These are phyloP conservation scores for Rhynchophorus ferrugineus DNA, from an alignment of 1,140 invertebrate species.

Conservation along the genomic window DNA sequence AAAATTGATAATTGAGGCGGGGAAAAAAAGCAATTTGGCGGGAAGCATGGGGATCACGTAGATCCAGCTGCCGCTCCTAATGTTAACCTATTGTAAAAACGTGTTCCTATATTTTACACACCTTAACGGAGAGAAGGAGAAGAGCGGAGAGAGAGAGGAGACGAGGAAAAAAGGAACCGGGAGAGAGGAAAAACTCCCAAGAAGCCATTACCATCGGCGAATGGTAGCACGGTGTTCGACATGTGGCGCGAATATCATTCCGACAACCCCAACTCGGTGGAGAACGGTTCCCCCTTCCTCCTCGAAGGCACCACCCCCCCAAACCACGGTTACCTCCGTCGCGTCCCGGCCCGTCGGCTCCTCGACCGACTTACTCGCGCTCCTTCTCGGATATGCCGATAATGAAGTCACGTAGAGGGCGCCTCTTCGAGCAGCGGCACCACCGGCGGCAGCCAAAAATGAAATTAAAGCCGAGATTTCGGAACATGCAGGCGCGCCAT, in stretches of 20 bases:
- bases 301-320: no score
- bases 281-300: not conserved
- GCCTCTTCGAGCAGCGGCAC: slow-evolving; percentile 7
- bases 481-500: slow-evolving; percentile 11
- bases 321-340: no score
- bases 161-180: not conserved
- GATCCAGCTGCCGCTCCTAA: not conserved
- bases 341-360: no score
- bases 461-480: slow-evolving; percentile 20
- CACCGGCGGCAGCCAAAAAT: slow-evolving; percentile 13
- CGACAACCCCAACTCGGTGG: not conserved
- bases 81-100: not conserved
- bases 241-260: slow-evolving; percentile 16
- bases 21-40: not conserved
- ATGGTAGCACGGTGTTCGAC: slow-evolving; percentile 12
- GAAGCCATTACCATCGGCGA: slow-evolving; percentile 14
- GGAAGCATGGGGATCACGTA: not conserved
- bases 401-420: slow-evolving; percentile 22
- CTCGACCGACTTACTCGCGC: no score
- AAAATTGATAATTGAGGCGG: not conserved
- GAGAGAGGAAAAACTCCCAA: slow-evolving; percentile 4
- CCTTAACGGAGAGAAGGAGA: not conserved
- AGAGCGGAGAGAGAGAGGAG: not conserved
- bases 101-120: not conserved
- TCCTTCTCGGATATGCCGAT: no score